Base-by-base conservation (phyloP, 2,113 vertebrate species). In the Clinocottus analis region DNA sequence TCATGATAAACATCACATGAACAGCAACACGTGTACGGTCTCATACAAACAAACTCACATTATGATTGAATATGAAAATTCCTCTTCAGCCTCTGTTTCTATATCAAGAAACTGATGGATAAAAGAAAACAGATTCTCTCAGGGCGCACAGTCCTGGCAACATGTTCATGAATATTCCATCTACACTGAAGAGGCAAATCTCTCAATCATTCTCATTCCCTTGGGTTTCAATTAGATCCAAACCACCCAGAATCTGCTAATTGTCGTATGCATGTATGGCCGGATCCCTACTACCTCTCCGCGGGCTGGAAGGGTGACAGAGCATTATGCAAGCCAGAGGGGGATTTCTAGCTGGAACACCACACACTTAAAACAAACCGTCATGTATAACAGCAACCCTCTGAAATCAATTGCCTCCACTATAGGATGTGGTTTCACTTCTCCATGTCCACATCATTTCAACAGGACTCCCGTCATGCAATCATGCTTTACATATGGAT, bases 181-280 rank as follows among this genome's bases (percentile, higher is more conserved):
- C 43, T 16, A 65, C 43, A 23, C 74, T 43, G 39, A 51, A 74
- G 81, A 81, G 27, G 64, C 70, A 73, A 76, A 79, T 84, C 84
- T 82, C 88, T 90, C 68, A 72, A 77, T 85, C 58, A 9, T 74
- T 67, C 80, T 67, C 78, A 59, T 29, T 87, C 89, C 89, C 87
- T 68, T 76, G 85, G 86, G 86, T 89, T 86, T 89, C 83, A 90
- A 88, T 91, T 90, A 90, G 79, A 86, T 56, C 72, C 89, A 82
- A 86, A 87, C 85, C 79, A 82, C 84, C 87, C 79, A 83, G 85
- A 87, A 87, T 71, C 78, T 49, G 71, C 84, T 91, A 86, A 91
- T 87, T 88, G 87, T 86, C 35, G 23, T 72, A 47, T 85, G 83
- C 79, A 87, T 81, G 86, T 87, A 83, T 71, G 59, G 85, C 64